Evolutionary conservation across 2,797 vertebrate species (phyloP), one percentile per base, ranked within the genome.

Genomic region (Mormyrus hasselquistii): DNA sequence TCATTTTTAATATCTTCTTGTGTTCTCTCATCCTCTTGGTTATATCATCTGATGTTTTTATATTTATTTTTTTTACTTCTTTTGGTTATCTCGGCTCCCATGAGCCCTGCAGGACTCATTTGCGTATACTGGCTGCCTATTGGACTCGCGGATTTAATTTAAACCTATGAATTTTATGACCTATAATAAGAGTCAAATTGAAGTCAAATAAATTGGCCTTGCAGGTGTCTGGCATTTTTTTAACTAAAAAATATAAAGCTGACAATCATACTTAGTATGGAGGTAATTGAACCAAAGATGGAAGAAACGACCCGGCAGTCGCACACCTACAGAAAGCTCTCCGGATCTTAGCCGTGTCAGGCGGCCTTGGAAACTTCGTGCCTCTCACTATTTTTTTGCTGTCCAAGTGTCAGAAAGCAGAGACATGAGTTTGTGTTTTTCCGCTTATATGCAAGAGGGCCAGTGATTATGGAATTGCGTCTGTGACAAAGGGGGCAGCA

Each of bases 121-220:
- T 88, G 22, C 59, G 34, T 69, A 88, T 19, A 49, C 57, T 9
- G 38, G 16, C 86, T 87, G 86, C 57, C 55, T 87, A 65, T 65
- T 65, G 59, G 87, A 57, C 87, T 25, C n/a, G 41, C 41, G 59
- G 59, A 88, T 88, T 69, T 87, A 87, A 87, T 69, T 65, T 88
- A 88, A 88, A 69, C 87, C 59, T 59, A 88, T 88, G 87, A 87
- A 88, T 88, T 88, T 88, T 88, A 88, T 88, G 22, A 65, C 59
- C 59, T 69, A 69, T 88, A 88, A 88, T 65, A 88, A 65, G 87
- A 65, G 57, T 14, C 87, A 88, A 88, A 88, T 69, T 65, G 44
- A 88, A 88, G 59, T 88, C 41, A 88, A 88, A 50, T 65, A 88
- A 88, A 88, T 69, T 88, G 87, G 87, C 87, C 8, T 88, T 29